A percentile compares a stretch with the other conserved stretches of the same genome.
Conservation (phyloP, 2,797 vertebrate genomes). For the Setipinna tenuifilis region DNA sequence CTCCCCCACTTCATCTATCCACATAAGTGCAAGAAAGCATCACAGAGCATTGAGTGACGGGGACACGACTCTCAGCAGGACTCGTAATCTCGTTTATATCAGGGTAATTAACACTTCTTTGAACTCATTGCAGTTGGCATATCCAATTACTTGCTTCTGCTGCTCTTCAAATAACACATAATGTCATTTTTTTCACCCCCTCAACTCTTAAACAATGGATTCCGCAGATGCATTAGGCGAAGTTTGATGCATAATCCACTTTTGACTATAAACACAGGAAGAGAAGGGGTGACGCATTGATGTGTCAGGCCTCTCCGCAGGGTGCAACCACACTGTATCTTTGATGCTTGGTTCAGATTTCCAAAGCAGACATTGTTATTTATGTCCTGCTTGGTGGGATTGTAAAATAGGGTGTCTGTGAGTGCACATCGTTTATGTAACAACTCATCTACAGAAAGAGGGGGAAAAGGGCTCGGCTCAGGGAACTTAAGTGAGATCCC, state of each 20-base stretch:
- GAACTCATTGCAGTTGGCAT: constrained; percentile 52
- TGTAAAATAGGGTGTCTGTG: background rate
- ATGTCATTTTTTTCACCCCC: constrained; percentile 38
- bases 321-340: background rate
- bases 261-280: constrained; percentile 38
- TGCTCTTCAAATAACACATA: constrained; percentile 47
- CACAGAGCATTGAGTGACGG: constrained; percentile 41
- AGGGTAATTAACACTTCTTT: constrained; percentile 56
- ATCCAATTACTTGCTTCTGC: constrained; percentile 52
- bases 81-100: constrained; percentile 53
- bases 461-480: background rate
- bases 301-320: constrained; percentile 37
- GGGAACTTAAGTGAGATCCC: background rate
- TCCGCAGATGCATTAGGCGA: constrained; percentile 43
- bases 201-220: constrained; percentile 45
- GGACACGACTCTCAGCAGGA: constrained; percentile 51
- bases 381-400: constrained; percentile 23
- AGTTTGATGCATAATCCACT: constrained; percentile 36
- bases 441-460: constrained; percentile 2
- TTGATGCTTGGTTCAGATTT: constrained; percentile 16
- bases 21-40: constrained; percentile 26
- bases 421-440: constrained; percentile 18
- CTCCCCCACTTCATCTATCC: constrained; percentile 35
- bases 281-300: constrained; percentile 34
- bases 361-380: constrained; percentile 15